A percentile compares a stretch with the other conserved stretches of the same genome.
phyloP scores from a whole-genome alignment of 1,140 invertebrate genomes.

The Andricus grossulariae region DNA sequence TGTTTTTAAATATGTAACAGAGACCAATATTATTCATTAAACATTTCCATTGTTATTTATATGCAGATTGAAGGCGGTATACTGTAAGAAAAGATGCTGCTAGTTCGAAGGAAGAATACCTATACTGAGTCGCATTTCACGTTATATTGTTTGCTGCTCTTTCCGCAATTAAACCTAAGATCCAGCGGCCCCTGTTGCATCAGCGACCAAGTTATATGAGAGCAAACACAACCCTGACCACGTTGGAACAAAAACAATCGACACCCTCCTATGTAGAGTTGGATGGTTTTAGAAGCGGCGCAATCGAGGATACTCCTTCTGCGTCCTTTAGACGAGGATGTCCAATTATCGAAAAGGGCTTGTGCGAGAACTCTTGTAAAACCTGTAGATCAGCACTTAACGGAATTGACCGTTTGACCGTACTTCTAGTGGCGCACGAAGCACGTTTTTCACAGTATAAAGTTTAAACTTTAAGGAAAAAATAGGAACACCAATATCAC shows the following conservation, averaged over 20 bases:
- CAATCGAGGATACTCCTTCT: constrained; percentile 23
- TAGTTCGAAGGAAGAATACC: background rate
- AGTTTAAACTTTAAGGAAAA: background rate
- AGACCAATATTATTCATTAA: too few species aligned
- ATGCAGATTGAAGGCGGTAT: too few species aligned
- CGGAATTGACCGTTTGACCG: constrained; percentile 23
- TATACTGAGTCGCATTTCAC: constrained; percentile 15
- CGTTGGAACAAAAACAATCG: constrained; percentile 26
- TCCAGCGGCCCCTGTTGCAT: constrained; percentile 8
- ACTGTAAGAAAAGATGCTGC: background rate
- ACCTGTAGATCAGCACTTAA: background rate
- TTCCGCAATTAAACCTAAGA: constrained; percentile 41
- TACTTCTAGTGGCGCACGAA: background rate
- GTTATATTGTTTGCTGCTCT: constrained; percentile 41
- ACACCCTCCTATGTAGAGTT: constrained; percentile 9
- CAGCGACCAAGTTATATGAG: constrained; percentile 31
- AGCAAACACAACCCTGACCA: constrained; percentile 8
- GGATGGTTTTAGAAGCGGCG: constrained; percentile 19
- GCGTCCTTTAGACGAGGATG: constrained; percentile 24
- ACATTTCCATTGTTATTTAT: too few species aligned
- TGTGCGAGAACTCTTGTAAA: constrained; percentile 29
- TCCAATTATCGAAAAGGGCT: constrained; percentile 24
- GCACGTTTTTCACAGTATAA: too few species aligned
- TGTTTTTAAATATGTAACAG: too few species aligned
- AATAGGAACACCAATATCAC: background rate